Percentiles rank a stretch among this genome's conserved stretches.
Conservation (phyloP, 2,113 vertebrate species). For the Numida meleagris region DNA sequence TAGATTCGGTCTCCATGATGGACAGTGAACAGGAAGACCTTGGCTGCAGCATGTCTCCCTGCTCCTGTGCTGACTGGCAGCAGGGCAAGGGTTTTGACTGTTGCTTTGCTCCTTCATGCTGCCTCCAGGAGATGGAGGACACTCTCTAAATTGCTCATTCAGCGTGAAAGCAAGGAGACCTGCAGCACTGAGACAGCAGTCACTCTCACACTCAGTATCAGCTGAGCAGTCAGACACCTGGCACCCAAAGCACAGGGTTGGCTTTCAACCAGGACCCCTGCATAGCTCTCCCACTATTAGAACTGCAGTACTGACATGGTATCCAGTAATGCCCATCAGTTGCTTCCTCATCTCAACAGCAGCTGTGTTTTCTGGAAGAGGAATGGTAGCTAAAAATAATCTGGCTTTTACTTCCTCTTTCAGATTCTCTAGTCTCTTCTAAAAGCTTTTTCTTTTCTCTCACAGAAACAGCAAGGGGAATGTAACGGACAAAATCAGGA, state of each 20-base stretch:
- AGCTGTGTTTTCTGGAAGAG: slow-evolving; percentile 60
- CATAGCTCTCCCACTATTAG: background rate
- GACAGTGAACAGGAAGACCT: background rate
- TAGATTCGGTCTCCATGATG: background rate
- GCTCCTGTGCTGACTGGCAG: background rate
- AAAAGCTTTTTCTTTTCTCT: background rate
- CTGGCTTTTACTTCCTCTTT: slow-evolving; percentile 52
- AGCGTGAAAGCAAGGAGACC: background rate
- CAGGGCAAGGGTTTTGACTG: background rate
- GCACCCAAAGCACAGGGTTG: background rate
- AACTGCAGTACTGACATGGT: background rate
- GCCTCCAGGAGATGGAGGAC: background rate
- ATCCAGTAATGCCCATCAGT: slow-evolving; percentile 18
- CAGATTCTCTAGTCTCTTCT: background rate
- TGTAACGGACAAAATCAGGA: background rate
- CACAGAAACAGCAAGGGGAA: background rate
- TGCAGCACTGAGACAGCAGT: background rate
- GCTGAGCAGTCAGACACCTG: background rate
- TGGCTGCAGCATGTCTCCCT: background rate
- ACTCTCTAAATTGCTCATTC: background rate
- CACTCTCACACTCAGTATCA: background rate
- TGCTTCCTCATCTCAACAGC: slow-evolving; percentile 20
- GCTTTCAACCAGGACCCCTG: background rate
- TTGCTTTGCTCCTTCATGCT: background rate
- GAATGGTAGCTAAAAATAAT: slow-evolving; percentile 62